These are phyloP conservation scores for Peucedramus taeniatus DNA, from an alignment of 2,113 vertebrate species.

Conservation along the genomic window DNA sequence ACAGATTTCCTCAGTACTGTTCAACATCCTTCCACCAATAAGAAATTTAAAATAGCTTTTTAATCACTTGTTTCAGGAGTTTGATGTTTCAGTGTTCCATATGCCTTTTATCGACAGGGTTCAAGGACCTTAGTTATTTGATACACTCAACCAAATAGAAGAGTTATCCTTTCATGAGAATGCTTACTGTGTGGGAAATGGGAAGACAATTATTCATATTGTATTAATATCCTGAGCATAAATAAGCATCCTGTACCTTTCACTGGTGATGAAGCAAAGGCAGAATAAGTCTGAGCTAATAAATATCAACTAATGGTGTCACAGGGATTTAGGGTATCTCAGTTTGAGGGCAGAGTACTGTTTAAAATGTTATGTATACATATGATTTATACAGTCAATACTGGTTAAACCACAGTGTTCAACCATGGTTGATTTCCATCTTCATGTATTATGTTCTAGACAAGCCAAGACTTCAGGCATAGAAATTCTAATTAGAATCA, in stretches of 20 bases:
- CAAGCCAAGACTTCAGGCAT: not conserved
- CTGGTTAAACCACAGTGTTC: not conserved
- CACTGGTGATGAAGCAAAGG: not conserved
- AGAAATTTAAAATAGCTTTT: not conserved
- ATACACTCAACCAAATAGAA: not conserved
- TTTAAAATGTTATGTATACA: not conserved
- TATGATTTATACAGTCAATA: not conserved
- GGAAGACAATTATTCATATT: not conserved
- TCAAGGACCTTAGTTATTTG: not conserved
- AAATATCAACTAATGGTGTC: not conserved
- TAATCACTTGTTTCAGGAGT: not conserved
- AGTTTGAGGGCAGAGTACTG: not conserved
- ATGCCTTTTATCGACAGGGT: not conserved
- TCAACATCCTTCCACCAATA: not conserved
- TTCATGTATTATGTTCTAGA: not conserved
- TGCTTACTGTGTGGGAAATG: not conserved
- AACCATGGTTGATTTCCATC: not conserved
- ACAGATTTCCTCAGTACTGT: not conserved
- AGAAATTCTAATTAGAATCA: not conserved
- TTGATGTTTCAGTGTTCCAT: not conserved
- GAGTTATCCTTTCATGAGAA: not conserved
- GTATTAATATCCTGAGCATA: not conserved
- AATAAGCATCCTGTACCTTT: not conserved
- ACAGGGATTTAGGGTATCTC: not conserved
- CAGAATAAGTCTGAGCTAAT: not conserved